Percentiles rank a stretch among this genome's conserved stretches.
phyloP scores from a whole-genome alignment of 2,797 vertebrate species.

The Zenarchopterus dispar region DNA sequence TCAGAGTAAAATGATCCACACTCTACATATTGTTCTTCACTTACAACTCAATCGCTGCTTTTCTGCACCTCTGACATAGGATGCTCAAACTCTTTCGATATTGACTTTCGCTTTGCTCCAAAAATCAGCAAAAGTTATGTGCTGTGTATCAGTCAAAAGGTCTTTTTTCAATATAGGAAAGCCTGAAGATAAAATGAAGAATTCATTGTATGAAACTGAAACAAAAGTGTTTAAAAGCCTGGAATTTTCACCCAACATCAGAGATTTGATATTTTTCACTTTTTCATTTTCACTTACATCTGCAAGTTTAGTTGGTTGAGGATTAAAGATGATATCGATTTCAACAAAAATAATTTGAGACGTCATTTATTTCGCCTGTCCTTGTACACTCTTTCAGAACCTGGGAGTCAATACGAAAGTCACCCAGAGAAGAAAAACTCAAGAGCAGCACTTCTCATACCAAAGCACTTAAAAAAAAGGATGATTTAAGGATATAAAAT shows the following conservation, averaged over 20 bases:
- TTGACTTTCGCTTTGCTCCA: too few relatives aligned
- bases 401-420: slow-evolving; percentile 43
- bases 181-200: too few relatives aligned
- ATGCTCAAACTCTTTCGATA: too few relatives aligned
- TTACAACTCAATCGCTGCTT: too few relatives aligned
- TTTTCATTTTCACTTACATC: slow-evolving; percentile 2
- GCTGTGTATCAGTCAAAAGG: too few relatives aligned
- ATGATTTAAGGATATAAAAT: slow-evolving; percentile 20
- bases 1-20: too few relatives aligned
- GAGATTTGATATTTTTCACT: slow-evolving; percentile 3
- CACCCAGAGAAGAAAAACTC: slow-evolving; percentile 31
- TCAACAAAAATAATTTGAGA: slow-evolving; percentile 27
- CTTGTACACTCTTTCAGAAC: slow-evolving; percentile 43
- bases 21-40: too few relatives aligned
- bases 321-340: slow-evolving; percentile 32
- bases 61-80: too few relatives aligned
- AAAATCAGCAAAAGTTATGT: too few relatives aligned
- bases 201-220: too few relatives aligned
- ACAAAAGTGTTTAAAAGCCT: not conserved
- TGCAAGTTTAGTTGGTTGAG: slow-evolving; percentile 18
- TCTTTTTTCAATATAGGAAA: too few relatives aligned
- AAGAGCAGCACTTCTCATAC: slow-evolving; percentile 32
- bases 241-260: slow-evolving; percentile 31
- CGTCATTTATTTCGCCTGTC: slow-evolving; percentile 57
- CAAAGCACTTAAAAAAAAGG: not conserved